Base-by-base conservation (phyloP, 2,113 vertebrate genomes). In the Syngnathus typhle region DNA sequence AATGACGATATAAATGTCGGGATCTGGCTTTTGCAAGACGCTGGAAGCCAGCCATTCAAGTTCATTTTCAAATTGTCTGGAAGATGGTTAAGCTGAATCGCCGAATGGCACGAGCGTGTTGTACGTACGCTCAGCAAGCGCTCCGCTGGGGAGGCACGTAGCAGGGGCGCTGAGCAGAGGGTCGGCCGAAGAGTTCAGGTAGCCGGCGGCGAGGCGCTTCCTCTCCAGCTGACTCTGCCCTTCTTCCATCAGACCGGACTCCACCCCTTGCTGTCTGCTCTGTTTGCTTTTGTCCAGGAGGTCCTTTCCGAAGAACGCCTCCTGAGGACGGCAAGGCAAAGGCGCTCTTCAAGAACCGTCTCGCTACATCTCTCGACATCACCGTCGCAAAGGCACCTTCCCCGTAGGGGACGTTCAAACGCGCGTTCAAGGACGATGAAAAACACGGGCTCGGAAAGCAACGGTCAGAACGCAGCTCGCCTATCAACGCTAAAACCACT, bases 251-350 rank as follows among this genome's bases (percentile, higher is more conserved):
- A 91, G 68, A 51, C 93, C 87, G 41, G 90, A 85, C 68, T 94
- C 93, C 12, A 89, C 89, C 72, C 87, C 93, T 70, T 91, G 88
- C 76, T 91, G 90, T 70, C 93, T 93, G 84, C 52, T 94, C 82
- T 98, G 95, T 84, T 94, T 94, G 77, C 95, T 98, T 79, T 95
- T 96, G 85, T 98, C 95, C 71, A 99, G 87, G 15, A 99, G 89
- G 77, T 95, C 94, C 84, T 96, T 98, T 76, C 96, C 96, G 88
- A 99, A 99, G 88, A 99, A 99, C 23, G 96, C 96, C 87, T 99
- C 96, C 96, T 98, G 82, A 59, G 76, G 56, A 79, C 59, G 54
- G 75, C 64, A 75, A 77, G 60, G 39, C 64, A 77, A 37, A 75
- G 60, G 9, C 58, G 64, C 44, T 61, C n/a, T 44, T 41, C 5